Conservation (phyloP, 1,140 invertebrate genomes). For the Thaumatotibia leucotreta region DNA sequence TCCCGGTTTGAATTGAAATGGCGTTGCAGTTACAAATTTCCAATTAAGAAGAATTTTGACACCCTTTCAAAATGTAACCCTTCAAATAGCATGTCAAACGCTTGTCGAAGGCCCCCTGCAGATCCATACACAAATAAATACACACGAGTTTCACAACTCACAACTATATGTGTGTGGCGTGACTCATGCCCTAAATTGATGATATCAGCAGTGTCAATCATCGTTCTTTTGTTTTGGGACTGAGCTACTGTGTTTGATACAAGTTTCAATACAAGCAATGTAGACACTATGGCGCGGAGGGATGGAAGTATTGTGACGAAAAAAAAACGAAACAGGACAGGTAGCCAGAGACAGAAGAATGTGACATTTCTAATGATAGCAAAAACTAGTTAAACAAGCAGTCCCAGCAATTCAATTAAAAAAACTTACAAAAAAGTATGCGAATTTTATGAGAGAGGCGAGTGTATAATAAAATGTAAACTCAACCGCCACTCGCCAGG, state of each 20-base stretch:
- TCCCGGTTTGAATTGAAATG: background rate
- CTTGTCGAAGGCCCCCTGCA: background rate
- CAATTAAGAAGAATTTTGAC: background rate
- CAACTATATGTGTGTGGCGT: background rate
- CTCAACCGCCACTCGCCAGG: too few species aligned
- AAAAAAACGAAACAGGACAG: background rate
- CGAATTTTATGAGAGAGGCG: too few species aligned
- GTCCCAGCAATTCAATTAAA: too few species aligned
- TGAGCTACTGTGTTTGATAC: background rate
- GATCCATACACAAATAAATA: background rate
- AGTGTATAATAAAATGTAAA: too few species aligned
- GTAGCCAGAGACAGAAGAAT: background rate
- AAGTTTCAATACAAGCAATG: background rate
- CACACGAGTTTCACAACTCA: background rate
- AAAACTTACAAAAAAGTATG: too few species aligned
- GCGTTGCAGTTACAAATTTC: background rate
- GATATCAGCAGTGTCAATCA: slow-evolving; percentile 10
- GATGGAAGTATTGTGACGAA: background rate
- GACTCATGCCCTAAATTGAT: background rate
- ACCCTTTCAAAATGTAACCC: background rate
- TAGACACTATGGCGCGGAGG: background rate
- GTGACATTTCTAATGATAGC: too few species aligned
- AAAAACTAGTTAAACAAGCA: too few species aligned
- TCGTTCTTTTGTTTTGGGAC: slow-evolving; percentile 1
- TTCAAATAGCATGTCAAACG: background rate